Evolutionary conservation across 2,797 vertebrate genomes (phyloP).

Genomic region (Poeciliopsis paucimaculata): DNA sequence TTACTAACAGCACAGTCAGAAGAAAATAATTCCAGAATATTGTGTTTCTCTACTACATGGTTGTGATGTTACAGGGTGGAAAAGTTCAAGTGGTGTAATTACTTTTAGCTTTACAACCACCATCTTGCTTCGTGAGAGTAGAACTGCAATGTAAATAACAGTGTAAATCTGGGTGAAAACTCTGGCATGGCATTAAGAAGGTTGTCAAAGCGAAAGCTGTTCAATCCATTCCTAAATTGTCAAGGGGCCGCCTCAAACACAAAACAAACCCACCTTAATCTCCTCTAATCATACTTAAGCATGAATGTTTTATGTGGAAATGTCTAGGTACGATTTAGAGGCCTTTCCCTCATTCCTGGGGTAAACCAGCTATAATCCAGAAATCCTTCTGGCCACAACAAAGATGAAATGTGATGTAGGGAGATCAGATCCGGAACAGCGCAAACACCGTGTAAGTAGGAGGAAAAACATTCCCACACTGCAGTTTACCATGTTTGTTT

Average conservation of each 20-base stretch:
- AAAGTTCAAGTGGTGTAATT: neutral
- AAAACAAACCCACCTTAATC: constrained; percentile 80
- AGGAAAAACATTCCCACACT: constrained; percentile 61
- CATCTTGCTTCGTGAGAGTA: constrained; percentile 21
- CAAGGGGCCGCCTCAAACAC: constrained; percentile 72
- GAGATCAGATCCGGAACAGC: constrained; percentile 54
- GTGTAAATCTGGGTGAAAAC: constrained; percentile 73
- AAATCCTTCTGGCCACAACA: constrained; percentile 75
- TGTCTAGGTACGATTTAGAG: constrained; percentile 74
- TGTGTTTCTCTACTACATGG: neutral
- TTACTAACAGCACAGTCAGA: too few relatives aligned
- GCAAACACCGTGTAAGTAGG: constrained; percentile 52
- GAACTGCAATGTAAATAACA: constrained; percentile 73
- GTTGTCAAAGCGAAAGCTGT: constrained; percentile 68
- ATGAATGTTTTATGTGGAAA: constrained; percentile 80
- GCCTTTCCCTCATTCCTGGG: constrained; percentile 63
- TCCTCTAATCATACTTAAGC: constrained; percentile 80
- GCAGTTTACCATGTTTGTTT: constrained; percentile 64
- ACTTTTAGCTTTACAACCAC: neutral
- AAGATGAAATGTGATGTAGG: constrained; percentile 64
- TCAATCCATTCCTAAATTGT: constrained; percentile 79
- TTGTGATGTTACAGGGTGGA: neutral
- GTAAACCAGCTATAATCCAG: constrained; percentile 67
- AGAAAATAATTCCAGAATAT: neutral
- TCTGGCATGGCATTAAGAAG: constrained; percentile 74